Percentiles rank a stretch among this genome's conserved stretches.
phyloP scores from a whole-genome alignment of 1,140 invertebrate genomes.

The Polypedilum pembai region DNA sequence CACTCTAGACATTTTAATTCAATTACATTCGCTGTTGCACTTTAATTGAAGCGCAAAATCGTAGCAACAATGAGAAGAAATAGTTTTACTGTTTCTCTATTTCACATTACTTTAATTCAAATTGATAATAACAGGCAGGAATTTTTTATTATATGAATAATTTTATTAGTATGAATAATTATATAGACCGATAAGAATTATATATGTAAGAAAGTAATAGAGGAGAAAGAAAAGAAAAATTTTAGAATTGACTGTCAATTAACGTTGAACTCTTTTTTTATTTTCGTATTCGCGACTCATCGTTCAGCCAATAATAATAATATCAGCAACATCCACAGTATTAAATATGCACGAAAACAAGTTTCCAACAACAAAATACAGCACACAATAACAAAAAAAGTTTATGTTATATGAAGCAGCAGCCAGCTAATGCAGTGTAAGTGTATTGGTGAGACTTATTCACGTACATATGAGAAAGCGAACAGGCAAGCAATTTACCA shows the following conservation, averaged over 20 bases:
- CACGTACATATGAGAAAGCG: conserved; percentile 20
- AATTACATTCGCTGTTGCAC: conserved; percentile 17
- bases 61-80: not conserved
- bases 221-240: not conserved
- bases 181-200: too few species aligned
- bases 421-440: not conserved
- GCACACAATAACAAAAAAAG: not conserved
- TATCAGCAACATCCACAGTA: not conserved
- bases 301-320: not conserved
- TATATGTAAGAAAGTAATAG: not conserved
- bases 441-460: not conserved
- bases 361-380: not conserved
- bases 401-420: not conserved
- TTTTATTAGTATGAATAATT: not conserved
- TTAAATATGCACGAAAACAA: conserved; percentile 19
- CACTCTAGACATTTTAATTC: conserved; percentile 10
- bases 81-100: not conserved
- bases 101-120: not conserved
- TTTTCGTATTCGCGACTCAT: conserved; percentile 15
- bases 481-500: conserved; percentile 23
- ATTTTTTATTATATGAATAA: not conserved
- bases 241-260: conserved; percentile 20
- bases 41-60: not conserved
- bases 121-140: not conserved
- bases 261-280: conserved; percentile 8